Conservation (phyloP, 2,888 invertebrate species). For the Lasioglossum villosulum region DNA sequence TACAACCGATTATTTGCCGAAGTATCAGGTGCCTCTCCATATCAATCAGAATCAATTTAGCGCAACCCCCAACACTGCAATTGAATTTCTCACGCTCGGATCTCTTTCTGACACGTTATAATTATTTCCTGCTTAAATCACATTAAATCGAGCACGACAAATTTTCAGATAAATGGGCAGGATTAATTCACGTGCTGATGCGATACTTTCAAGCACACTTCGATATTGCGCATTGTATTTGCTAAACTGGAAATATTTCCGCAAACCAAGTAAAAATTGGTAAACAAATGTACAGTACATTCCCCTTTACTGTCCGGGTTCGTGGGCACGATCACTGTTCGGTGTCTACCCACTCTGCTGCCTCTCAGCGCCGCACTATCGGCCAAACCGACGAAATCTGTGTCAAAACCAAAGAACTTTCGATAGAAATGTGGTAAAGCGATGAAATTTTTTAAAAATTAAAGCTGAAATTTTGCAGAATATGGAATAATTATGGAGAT, state of each 20-base stretch:
- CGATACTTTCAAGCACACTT: neutral
- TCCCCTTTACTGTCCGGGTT: too few relatives aligned
- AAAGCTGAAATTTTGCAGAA: too few relatives aligned
- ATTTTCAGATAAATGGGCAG: neutral
- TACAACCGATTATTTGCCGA: neutral
- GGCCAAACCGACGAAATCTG: too few relatives aligned
- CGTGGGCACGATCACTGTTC: too few relatives aligned
- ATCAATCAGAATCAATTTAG: conserved; percentile 25
- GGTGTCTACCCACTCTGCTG: too few relatives aligned
- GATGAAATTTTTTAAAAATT: too few relatives aligned
- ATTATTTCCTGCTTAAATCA: neutral
- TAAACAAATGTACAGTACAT: too few relatives aligned
- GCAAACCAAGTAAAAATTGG: neutral
- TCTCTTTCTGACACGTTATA: neutral
- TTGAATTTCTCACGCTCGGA: conserved; percentile 11
- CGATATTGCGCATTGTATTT: neutral
- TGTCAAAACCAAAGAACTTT: too few relatives aligned
- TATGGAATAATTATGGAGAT: too few relatives aligned
- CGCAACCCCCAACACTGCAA: neutral
- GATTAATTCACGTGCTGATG: neutral
- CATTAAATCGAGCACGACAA: neutral
- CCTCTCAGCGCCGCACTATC: too few relatives aligned
- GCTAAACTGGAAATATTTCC: neutral
- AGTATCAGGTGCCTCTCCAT: neutral
- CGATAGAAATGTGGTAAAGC: too few relatives aligned